Percentiles rank a stretch among this genome's conserved stretches.
Conservation (phyloP, 2,797 vertebrate species). For the Propithecus perrieri region DNA sequence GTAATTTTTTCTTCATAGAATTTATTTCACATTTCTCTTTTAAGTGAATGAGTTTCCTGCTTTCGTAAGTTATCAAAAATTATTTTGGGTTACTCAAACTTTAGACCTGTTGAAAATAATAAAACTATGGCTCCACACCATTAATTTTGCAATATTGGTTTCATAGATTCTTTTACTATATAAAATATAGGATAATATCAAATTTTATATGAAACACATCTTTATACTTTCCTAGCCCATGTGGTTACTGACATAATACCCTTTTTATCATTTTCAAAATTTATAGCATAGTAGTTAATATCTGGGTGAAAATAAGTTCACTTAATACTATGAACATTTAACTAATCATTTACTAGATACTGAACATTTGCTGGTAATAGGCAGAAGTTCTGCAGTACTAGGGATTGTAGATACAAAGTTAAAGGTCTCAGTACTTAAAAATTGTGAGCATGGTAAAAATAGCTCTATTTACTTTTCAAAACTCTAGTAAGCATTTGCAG, state of each 20-base stretch:
- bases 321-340: neutral
- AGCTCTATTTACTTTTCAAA: neutral
- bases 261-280: slow-evolving; percentile 2
- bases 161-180: neutral
- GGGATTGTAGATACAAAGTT: neutral
- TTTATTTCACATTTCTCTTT: slow-evolving; percentile 78
- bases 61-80: slow-evolving; percentile 72
- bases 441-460: neutral
- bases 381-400: neutral
- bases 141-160: slow-evolving; percentile 71
- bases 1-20: slow-evolving; percentile 64
- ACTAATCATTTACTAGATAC: neutral
- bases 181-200: neutral
- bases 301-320: neutral
- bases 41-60: slow-evolving; percentile 72
- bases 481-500: neutral
- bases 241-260: neutral
- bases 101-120: slow-evolving; percentile 73
- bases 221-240: neutral
- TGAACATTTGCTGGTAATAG: neutral
- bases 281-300: neutral
- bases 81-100: slow-evolving; percentile 69
- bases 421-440: neutral
- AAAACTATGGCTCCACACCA: slow-evolving; percentile 48
- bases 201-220: slow-evolving; percentile 17